These are phyloP conservation scores for Lamprotornis superbus DNA, from an alignment of 2,113 vertebrate species.

Conservation along the genomic window DNA sequence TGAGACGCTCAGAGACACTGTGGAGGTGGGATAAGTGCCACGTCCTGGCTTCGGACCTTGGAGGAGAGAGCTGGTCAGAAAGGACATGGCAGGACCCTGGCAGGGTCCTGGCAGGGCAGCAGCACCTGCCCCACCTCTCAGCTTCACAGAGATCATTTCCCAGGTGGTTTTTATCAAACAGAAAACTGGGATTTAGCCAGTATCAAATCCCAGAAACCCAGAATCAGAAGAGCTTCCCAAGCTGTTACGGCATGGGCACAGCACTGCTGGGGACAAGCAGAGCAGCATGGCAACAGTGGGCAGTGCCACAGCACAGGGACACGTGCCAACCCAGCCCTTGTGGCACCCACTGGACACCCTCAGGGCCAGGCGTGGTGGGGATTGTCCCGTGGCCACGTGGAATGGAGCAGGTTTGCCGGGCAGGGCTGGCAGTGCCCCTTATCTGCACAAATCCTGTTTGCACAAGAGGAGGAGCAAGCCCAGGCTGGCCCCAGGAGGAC, in stretches of 20 bases:
- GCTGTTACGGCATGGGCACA: fast-evolving
- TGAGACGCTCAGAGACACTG: fast-evolving
- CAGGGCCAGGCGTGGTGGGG: fast-evolving
- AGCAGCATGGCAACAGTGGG: fast-evolving
- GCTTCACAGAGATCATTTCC: neutral
- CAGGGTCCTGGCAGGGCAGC: too few species aligned
- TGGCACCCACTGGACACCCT: neutral
- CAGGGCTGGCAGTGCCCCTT: neutral
- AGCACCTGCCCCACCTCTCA: fast-evolving
- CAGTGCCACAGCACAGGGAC: neutral
- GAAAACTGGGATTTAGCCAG: neutral
- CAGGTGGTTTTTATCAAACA: neutral
- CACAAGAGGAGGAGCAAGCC: neutral
- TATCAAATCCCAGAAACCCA: neutral
- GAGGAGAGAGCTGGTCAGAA: neutral
- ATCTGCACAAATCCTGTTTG: neutral
- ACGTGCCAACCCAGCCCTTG: neutral
- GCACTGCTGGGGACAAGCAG: fast-evolving
- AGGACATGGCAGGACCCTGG: neutral
- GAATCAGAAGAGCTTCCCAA: neutral
- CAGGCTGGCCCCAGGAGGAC: neutral
- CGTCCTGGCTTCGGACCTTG: fast-evolving
- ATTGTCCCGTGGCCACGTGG: neutral
- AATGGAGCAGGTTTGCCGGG: neutral
- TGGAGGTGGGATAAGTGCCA: fast-evolving